Evolutionary conservation across 2,113 vertebrate species (phyloP), one percentile per base, ranked within the genome.

Genomic region (Pandion haliaetus): DNA sequence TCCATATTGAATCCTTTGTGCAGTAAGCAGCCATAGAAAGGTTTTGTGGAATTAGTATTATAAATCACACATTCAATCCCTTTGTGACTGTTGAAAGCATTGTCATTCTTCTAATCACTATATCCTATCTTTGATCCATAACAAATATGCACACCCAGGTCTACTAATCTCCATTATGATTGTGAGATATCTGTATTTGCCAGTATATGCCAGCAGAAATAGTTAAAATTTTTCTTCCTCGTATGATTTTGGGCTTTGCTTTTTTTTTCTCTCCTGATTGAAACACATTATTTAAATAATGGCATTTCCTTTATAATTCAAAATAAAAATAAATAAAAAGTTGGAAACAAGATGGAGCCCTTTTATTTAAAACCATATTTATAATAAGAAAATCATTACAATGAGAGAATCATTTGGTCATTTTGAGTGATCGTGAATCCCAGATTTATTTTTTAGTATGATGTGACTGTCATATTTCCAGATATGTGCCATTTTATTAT

Each of bases 151-250:
- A 90, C 72, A 73, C 14, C 65, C 80, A 52, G 47, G 59, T 45
- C 76, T 71, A 32, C 78, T 67, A 89, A 96, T 91, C 87, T 91
- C 36, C 19, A 28, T 82, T 50, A 90, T 62, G 32, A 50, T 29
- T 87, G 58, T 86, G 73, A 58, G 73, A 49, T 72, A 84, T 52
- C 82, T 63, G 7, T 78, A 77, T 69, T 88, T 91, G 79, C 52
- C 55, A 65, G 38, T 45, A 67, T n/a, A 66, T 38, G 38, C 50
- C 50, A 84, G 73, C 24, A 92, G 92, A 95, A 91, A 96, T 82
- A 93, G 93, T 95, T 97, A 95, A 93, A n/a, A 34, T 72, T 77
- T 87, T 90, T 95, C 93, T 94, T 91, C 72, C 86, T 95, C 54
- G 73, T 63, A 42, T 77, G 49, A 67, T 72, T 72, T 12, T 83